Base-by-base conservation (phyloP, 2,797 vertebrate genomes). In the Danio choprae region DNA sequence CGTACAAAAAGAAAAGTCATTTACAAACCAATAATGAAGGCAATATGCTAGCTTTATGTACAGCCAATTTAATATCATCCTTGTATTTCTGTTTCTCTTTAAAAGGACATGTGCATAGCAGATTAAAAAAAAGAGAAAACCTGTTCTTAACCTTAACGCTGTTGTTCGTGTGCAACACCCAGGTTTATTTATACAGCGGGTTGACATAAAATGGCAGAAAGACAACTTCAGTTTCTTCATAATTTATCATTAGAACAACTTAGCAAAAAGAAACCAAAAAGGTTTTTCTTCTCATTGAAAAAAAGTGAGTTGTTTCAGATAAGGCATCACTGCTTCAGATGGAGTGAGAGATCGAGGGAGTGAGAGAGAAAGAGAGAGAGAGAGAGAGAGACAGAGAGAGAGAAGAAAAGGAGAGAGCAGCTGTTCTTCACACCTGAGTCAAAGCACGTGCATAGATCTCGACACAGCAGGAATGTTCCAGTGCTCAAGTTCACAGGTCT, bases 11-110 rank as follows among this genome's bases (percentile, higher is more conserved):
- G 97, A 92, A 98, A 96, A 95, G 96, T 96, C 94, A 97, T 98
- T 98, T 99, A 97, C 97, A 98, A 98, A 98, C 94, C 93, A 95
- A 95, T 94, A 96, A 96, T 95, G 94, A 97, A 98, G 96, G 95
- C 96, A 96, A 95, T 95, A 94, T 92, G 95, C 95, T 96, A 93
- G 94, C 94, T 91, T 93, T 98, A 98, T 99, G 90, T 98, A 98
- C 98, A 99, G 91, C 95, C 94, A 77, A 64, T 55, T 82, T 29
- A 38, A 73, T 73, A 38, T 59, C 60, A 11, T 43, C 91, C 93
- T 89, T 89, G 90, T 75, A 89, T 79, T 87, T 74, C 29, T 64
- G 53, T 68, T 79, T 81, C 81, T 81, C 73, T 74, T 83, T 36
- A 56, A 53, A 29, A 89, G 90, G 94, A 93, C 91, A 94, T 92